Conservation (phyloP, 1,140 invertebrate species). For the Alviniconcha marisindica region DNA sequence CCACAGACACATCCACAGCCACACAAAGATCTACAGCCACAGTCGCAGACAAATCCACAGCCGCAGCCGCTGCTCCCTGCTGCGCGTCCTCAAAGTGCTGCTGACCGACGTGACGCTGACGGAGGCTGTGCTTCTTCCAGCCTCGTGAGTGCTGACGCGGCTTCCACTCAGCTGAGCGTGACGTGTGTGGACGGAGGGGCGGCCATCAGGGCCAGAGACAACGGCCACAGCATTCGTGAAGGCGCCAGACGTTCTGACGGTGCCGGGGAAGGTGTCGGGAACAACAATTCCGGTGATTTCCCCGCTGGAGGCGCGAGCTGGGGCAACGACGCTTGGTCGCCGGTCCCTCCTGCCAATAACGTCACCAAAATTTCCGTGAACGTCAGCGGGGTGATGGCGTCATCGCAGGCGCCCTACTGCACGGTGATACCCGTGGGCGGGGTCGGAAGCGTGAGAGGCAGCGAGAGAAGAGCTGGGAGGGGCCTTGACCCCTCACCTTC, state of each 20-base stretch:
- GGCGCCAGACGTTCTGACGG: not conserved
- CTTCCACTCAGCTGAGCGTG: too few species aligned
- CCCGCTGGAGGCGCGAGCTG: not conserved
- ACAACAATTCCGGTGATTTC: not conserved
- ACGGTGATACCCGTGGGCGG: not conserved
- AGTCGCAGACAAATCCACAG: not conserved
- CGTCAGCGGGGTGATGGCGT: slow-evolving; percentile 10
- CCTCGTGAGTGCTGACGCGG: not conserved
- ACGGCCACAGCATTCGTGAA: too few species aligned
- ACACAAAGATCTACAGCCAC: not conserved
- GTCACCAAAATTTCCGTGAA: not conserved
- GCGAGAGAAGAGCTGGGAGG: not conserved
- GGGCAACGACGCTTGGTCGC: not conserved
- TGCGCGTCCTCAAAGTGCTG: not conserved
- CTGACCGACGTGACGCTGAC: not conserved
- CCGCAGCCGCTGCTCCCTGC: not conserved
- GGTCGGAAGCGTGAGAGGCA: not conserved
- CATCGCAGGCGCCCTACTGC: not conserved
- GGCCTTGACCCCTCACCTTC: too few species aligned
- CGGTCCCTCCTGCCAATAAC: not conserved
- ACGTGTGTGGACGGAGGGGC: not conserved
- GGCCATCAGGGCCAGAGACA: not conserved
- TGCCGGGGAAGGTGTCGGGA: not conserved
- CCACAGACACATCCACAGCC: not conserved
- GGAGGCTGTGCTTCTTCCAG: not conserved